A percentile compares a stretch with the other conserved stretches of the same genome.
Conservation (phyloP, 2,797 vertebrate species). For the Diceros bicornis region DNA sequence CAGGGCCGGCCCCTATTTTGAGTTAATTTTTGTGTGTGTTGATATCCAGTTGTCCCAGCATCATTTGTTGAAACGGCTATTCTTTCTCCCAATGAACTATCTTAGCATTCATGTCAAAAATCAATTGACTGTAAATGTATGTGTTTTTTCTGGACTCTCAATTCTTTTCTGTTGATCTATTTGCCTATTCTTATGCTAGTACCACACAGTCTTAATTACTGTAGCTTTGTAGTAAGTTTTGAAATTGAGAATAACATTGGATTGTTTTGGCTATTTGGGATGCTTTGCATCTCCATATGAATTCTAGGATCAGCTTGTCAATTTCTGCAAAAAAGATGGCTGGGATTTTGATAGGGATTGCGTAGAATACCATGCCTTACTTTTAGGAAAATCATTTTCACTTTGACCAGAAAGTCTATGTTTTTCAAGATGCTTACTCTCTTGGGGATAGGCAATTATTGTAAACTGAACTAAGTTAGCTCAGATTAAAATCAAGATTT, state of each 20-base stretch:
- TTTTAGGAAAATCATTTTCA: constrained; percentile 36
- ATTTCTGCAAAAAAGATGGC: background rate
- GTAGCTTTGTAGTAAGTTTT: background rate
- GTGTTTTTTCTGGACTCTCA: background rate
- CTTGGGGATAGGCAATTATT: background rate
- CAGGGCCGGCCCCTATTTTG: too few relatives aligned
- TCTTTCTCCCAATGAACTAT: background rate
- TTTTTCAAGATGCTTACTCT: constrained; percentile 41
- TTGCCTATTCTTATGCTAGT: background rate
- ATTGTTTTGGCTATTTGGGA: background rate
- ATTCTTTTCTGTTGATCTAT: background rate
- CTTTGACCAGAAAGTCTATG: background rate
- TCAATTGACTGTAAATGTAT: background rate
- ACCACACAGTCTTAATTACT: background rate
- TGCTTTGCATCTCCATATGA: background rate
- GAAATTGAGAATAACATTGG: background rate
- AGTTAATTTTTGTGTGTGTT: background rate
- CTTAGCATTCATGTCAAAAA: background rate
- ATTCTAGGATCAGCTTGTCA: background rate
- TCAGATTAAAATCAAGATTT: background rate
- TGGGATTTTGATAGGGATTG: constrained; percentile 6
- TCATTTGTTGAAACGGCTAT: background rate
- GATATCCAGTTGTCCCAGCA: background rate
- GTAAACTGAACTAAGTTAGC: background rate
- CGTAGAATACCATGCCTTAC: background rate